Base-by-base conservation (phyloP, 2,113 vertebrate genomes). In the Cepphus grylle region DNA sequence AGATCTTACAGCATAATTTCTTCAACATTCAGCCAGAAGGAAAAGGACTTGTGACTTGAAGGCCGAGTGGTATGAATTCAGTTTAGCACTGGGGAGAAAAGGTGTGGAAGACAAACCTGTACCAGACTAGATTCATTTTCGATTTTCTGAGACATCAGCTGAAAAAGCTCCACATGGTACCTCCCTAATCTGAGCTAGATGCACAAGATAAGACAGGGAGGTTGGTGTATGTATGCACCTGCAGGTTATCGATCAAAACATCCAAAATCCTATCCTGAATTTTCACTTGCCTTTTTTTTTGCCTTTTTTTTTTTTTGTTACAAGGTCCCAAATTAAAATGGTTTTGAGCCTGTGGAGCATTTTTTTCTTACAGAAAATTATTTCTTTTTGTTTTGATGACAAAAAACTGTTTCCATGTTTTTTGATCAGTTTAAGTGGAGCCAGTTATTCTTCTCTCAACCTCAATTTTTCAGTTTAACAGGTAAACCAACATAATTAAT, bases 1-100 rank as follows among this genome's bases (percentile, higher is more conserved):
- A 87, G 58, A 94, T 89, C 56, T 61, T 80, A 84, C 50, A 81
- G 43, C 10, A 27, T 73, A 61, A 87, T 92, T 91, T 87, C 70
- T 92, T 92, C 73, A 62, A 92, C 34, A 56, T 34, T 76, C 21
- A 72, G 12, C 63, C 90, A 76, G 34, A 69, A 90, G 22, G 59
- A 61, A 72, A 56, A 72, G 14, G 22, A 55, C n/a, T 63, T 3
- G 0, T 7, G 6, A 70, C 52, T 82, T 73, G 42, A 77, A 88
- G 90, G 43, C 52, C 1, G 0, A 38, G 34, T 76, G 79, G 36
- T 38, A 56, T 53, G 52, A 87, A 72, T 71, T 63, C 43, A 74
- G 52, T 56, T 59, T 56, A 59, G 43, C 12, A 43, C 32, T 14
- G 26, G 12, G 55, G 16, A 76, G 73, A 71, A 91, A 61, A 72